Base-by-base conservation (phyloP, 1,140 invertebrate species). In the Ceratina japonica region DNA sequence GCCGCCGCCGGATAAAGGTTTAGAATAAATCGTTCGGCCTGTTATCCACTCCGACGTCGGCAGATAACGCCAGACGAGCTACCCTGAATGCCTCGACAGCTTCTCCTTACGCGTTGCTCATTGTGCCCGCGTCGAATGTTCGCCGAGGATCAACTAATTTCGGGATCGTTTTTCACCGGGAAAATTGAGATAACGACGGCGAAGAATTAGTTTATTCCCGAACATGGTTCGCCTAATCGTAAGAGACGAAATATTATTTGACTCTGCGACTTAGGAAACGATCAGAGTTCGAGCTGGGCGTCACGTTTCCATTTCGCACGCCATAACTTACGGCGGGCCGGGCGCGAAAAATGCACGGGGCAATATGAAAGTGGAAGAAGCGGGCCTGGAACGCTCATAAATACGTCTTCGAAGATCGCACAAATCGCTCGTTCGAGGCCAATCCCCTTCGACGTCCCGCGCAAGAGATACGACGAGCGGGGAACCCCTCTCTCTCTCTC, bases 1-100 rank as follows among this genome's bases (percentile, higher is more conserved):
- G 89, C 16, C 16, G n/a, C 64, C 77, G 85, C 85, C 72, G 89
- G 88, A 92, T 92, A 92, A 91, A 90, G 90, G 87, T 92, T 91
- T 90, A 89, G 88, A 89, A 92, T 92, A 92, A 92, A 92, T 92
- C 89, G 91, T 87, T 91, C 86, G 88, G 84, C 85, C 88, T 87
- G 91, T 92, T 92, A 91, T 92, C 91, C 90, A 90, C 89, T 92
- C 81, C 86, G 88, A 89, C 86, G 87, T 88, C 86, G 87, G 83
- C 83, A 87, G 87, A 91, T 91, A 89, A 87, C 89, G 89, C 80
- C 86, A 80, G 77, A 80, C 73, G 78, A 86, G 72, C 74, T 31
- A 71, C 71, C 81, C 69, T 59, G 83, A 52, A 83, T 71, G 80
- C 81, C 54, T 79, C 83, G 65, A 82, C 80, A 76, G 77, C 72